A percentile compares a stretch with the other conserved stretches of the same genome.
These are phyloP conservation scores for Microcebus jonahi DNA, from an alignment of 2,113 vertebrate genomes.

Conservation along the genomic window DNA sequence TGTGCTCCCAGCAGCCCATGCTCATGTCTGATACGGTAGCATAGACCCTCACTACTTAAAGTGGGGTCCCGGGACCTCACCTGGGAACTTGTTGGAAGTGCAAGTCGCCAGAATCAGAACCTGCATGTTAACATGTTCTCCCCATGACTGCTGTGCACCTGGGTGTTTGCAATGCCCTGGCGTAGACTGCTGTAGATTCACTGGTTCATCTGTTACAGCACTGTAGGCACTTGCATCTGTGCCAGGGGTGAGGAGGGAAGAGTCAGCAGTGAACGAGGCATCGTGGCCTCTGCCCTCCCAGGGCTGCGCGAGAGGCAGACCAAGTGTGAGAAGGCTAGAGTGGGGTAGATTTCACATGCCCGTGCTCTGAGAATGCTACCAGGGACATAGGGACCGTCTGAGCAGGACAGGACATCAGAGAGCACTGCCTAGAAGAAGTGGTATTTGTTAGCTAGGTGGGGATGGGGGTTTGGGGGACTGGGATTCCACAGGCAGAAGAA, in stretches of 20 bases:
- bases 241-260: neutral
- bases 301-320: neutral
- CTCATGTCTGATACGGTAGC: neutral
- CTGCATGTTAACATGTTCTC: neutral
- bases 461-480: no score
- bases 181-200: neutral
- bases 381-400: neutral
- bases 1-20: fast-evolving
- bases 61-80: no score
- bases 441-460: neutral
- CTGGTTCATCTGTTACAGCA: neutral
- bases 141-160: neutral
- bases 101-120: neutral
- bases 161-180: neutral
- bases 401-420: neutral
- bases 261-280: no score
- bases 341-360: neutral
- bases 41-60: neutral
- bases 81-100: neutral
- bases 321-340: fast-evolving
- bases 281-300: neutral
- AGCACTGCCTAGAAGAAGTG: neutral
- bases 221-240: neutral
- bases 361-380: neutral
- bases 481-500: neutral